Evolutionary conservation across 2,888 invertebrate genomes (phyloP), one percentile per base, ranked within the genome.

Genomic region (Drosophila borealis): DNA sequence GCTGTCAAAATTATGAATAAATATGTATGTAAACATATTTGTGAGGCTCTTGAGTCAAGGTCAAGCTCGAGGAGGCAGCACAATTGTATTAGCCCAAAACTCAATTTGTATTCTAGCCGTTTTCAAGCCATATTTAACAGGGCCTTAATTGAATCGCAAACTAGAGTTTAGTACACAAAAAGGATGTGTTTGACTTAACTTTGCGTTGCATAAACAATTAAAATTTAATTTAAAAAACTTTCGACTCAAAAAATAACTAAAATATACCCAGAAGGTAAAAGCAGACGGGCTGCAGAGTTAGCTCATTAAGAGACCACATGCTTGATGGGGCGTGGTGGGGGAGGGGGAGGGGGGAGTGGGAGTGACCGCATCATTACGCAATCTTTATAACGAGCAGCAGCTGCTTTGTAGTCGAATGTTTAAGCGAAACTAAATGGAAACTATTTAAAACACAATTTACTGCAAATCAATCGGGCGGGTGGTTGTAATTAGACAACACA

Each of bases 381-480:
- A 70, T 85, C 68, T 81, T 70, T 60, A 37, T 70, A 74, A 55
- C 55, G 4, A 70, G 41, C 36, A 62, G 54, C 63, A 59, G 51
- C 45, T 64, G 66, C 80, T 75, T 81, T 81, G 85, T 68, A 70
- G 55, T 78, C 25, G 29, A 57, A 66, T 76, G 64, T 50, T 64
- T 63, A 55, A 70, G 62, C 37, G 57, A 79, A 78, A 68, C 78
- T 84, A 70, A 81, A 66, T 64, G 68, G 29, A 79, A 89, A 85
- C 85, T 85, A 89, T 88, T 85, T 88, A 85, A 85, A 85, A 80
- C 63, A 74, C 86, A 80, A 89, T 89, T 89, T 89, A 70, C 56
- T 72, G 70, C 39, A 73, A 86, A 86, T 88, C 89, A 86, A 89
- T 86, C 70, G 83, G 72, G 64, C 81, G 76, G 53, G 70, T 65